These are phyloP conservation scores for Alectoris magna DNA, from an alignment of 2,797 vertebrate species.

Conservation along the genomic window DNA sequence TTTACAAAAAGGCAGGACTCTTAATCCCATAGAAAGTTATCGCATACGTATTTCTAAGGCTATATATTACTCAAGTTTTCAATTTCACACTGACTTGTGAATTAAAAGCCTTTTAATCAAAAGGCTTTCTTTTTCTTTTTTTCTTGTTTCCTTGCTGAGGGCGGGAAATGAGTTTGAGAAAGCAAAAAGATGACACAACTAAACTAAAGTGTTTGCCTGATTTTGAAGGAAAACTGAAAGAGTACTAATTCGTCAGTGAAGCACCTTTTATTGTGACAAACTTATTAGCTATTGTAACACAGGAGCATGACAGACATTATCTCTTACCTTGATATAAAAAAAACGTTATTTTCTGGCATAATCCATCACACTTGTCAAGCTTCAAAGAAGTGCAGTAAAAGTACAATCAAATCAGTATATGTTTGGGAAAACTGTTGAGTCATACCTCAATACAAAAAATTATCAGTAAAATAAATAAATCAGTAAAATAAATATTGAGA, in stretches of 20 bases:
- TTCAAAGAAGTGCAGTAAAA: conserved; percentile 2
- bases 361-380: conserved; percentile 18
- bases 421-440: conserved; percentile 20
- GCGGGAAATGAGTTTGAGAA: not conserved
- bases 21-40: not conserved
- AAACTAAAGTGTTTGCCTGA: not conserved
- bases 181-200: not conserved
- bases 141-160: not conserved
- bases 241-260: not conserved
- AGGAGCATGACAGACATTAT: not conserved
- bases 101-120: not conserved
- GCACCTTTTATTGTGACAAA: not conserved
- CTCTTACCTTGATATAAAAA: conserved; percentile 15
- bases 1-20: not conserved
- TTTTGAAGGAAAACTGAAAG: not conserved
- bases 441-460: not conserved
- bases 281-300: not conserved
- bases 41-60: not conserved
- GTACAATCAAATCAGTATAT: conserved; percentile 3
- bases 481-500: not conserved
- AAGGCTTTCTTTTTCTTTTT: not conserved
- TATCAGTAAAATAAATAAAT: not conserved
- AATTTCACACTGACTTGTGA: not conserved
- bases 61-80: not conserved
- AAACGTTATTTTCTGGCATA: conserved; percentile 30